phyloP scores from a whole-genome alignment of 2,113 vertebrate genomes.

The Bubalus kerabau region DNA sequence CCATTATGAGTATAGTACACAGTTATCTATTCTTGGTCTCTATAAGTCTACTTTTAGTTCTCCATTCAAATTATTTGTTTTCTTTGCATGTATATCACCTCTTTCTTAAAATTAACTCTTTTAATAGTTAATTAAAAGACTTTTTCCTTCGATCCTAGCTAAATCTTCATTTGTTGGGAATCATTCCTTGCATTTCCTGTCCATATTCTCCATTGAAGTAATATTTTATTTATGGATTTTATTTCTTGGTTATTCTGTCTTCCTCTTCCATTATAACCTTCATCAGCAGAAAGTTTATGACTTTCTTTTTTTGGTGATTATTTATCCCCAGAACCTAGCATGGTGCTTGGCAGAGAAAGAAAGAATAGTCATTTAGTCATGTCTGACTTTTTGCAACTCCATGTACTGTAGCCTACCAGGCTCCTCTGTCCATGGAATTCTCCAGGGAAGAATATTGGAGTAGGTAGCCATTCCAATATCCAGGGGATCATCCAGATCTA shows the following conservation, averaged over 20 bases:
- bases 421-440: background rate
- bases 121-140: background rate
- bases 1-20: background rate
- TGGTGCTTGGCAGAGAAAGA: background rate
- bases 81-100: background rate
- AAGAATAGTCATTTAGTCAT: background rate
- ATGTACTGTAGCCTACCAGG: background rate
- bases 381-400: background rate
- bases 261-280: background rate
- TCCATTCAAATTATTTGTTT: background rate
- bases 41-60: background rate
- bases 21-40: background rate
- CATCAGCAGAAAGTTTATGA: background rate
- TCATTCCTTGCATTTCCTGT: background rate
- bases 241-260: background rate
- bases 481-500: background rate
- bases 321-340: background rate
- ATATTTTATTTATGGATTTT: background rate
- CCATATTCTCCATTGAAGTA: background rate
- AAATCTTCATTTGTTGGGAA: background rate
- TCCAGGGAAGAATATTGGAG: background rate
- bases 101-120: background rate
- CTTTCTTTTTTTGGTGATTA: background rate
- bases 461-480: background rate
- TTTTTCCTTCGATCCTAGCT: background rate